Evolutionary conservation across 2,888 invertebrate species (phyloP), one percentile per base, ranked within the genome.

Genomic region (Apotomis turbidana): DNA sequence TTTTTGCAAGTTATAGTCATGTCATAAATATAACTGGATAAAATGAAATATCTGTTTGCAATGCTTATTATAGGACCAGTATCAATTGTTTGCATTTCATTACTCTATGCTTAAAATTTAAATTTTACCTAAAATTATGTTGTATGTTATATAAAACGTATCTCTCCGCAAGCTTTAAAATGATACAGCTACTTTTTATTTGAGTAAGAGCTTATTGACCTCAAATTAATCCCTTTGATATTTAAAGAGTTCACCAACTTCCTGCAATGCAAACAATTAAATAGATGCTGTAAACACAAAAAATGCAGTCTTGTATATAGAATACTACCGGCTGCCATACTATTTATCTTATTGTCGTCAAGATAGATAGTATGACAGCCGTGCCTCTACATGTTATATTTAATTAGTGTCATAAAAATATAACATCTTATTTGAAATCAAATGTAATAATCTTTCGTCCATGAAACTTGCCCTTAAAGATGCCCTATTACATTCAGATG

Each of bases 191-290:
- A 89, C 80, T 83, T 80, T 83, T 83, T 84, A 82, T 84, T 83
- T 80, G 81, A 84, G 84, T 85, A 82, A 87, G 86, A 85, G 83
- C 82, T 84, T 84, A 67, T 83, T 82, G 85, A 85, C 85, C 81
- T 85, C 81, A 83, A 85, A 87, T 85, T 82, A 85, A 83, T 87
- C 85, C 89, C 88, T 87, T 86, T 89, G 85, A 84, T 85, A 87
- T 79, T 90, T 83, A 88, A 89, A 89, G 86, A 89, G 88, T 89
- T 93, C 93, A 93, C 93, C 92, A 93, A 89, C 92, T 90, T 92
- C 93, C 93, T 93, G 93, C 87, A 93, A 93, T 91, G 84, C 86
- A 93, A 93, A 91, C 88, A 91, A 91, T 87, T 83, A 89, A 74
- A 82, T 74, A 79, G 76, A 78, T 79, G 75, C 79, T 82, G 79